Evolutionary conservation across 2,888 invertebrate species (phyloP).

Genomic region (Formica aserva): DNA sequence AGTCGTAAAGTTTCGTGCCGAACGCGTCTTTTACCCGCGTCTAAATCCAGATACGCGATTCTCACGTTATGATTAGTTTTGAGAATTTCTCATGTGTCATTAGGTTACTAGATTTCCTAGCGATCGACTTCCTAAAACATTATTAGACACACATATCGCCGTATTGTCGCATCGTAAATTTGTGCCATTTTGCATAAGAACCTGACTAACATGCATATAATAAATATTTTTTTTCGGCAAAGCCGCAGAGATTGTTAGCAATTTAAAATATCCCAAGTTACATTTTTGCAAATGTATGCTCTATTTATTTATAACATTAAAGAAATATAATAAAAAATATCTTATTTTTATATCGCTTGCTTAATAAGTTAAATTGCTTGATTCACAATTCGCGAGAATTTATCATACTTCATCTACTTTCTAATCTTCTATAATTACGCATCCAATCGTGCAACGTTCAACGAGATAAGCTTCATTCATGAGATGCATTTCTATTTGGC

Average conservation of each 20-base stretch:
- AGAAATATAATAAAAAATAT: background rate
- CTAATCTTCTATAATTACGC: background rate
- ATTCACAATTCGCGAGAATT: background rate
- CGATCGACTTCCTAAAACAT: conserved; percentile 60
- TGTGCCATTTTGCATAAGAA: background rate
- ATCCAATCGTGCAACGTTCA: background rate
- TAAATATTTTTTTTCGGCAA: background rate
- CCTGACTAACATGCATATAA: background rate
- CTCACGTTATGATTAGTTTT: conserved; percentile 73
- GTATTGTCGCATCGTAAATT: conserved; percentile 46
- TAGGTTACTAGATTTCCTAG: conserved; percentile 74
- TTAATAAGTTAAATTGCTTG: background rate
- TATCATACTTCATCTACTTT: background rate
- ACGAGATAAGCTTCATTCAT: background rate
- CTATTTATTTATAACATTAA: background rate
- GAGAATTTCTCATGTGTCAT: conserved; percentile 72
- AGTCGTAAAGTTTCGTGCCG: conserved; percentile 66
- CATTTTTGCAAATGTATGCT: background rate
- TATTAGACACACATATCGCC: conserved; percentile 56
- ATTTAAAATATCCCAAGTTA: background rate
- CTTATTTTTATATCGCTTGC: background rate
- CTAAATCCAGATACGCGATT: conserved; percentile 70
- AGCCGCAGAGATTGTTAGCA: background rate
- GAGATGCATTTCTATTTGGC: background rate
- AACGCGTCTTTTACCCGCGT: conserved; percentile 60